Conservation (phyloP, 2,888 invertebrate genomes). For the Notodonta dromedarius region DNA sequence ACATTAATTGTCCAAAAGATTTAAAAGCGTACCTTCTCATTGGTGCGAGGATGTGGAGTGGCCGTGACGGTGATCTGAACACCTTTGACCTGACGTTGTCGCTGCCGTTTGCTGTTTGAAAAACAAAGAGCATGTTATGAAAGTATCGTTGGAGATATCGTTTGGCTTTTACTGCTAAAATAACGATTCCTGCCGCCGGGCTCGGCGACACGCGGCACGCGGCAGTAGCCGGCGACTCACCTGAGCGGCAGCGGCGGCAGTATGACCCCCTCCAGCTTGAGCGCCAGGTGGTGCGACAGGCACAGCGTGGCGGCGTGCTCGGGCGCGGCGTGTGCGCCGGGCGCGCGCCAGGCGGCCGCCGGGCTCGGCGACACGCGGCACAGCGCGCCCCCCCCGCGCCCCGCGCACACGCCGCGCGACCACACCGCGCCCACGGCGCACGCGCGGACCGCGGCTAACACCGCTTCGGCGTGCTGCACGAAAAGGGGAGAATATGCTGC, state of each 20-base stretch:
- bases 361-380: conserved; percentile 75
- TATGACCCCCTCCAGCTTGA: conserved; percentile 97
- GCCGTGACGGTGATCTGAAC: conserved; percentile 78
- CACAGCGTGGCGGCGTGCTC: conserved; percentile 94
- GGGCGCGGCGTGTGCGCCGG: conserved; percentile 36
- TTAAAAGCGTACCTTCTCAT: conserved; percentile 66
- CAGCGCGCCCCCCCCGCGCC: conserved; percentile 88
- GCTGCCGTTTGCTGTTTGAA: conserved; percentile 55
- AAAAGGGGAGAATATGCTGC: too few species aligned
- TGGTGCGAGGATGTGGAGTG: conserved; percentile 72
- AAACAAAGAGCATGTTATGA: not conserved
- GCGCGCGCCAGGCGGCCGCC: conserved; percentile 48
- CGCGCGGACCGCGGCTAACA: conserved; percentile 58
- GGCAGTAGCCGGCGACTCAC: conserved; percentile 63
- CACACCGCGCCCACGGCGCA: conserved; percentile 91
- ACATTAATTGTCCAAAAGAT: not conserved
- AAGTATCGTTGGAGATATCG: too few species aligned
- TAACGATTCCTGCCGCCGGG: conserved; percentile 31
- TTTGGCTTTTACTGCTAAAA: too few species aligned
- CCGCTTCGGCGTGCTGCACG: conserved; percentile 63
- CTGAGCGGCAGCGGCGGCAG: conserved; percentile 87
- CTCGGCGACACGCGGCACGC: conserved; percentile 71
- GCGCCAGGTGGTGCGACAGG: conserved; percentile 92
- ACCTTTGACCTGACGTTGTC: conserved; percentile 70
- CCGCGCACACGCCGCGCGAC: conserved; percentile 91